A percentile compares a stretch with the other conserved stretches of the same genome.
Evolutionary conservation across 2,113 vertebrate species (phyloP).

Genomic region (Halcyon malimbica): DNA sequence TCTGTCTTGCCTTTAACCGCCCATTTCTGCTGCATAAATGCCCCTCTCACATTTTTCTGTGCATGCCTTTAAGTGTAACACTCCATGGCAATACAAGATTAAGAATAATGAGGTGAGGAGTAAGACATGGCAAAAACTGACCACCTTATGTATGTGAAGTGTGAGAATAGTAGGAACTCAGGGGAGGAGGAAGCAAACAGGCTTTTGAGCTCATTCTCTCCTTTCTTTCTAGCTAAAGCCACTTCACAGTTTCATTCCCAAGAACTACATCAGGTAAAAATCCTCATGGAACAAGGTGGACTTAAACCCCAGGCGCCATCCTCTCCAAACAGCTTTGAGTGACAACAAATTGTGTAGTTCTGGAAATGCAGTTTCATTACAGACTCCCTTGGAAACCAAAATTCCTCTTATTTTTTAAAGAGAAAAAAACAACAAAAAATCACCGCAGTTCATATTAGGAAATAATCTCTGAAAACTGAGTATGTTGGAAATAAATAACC

Average conservation of each 20-base stretch:
- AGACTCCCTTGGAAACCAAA: not conserved
- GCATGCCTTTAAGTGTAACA: not conserved
- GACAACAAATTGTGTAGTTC: not conserved
- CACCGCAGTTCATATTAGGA: not conserved
- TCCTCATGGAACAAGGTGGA: not conserved
- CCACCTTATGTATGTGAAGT: not conserved
- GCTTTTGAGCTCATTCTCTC: not conserved
- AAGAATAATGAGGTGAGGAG: not conserved
- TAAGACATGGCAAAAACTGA: not conserved
- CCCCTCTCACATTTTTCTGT: not conserved
- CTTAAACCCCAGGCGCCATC: not conserved
- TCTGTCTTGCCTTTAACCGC: not conserved
- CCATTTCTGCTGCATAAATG: not conserved
- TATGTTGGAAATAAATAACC: conserved; percentile 11
- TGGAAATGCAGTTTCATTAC: not conserved
- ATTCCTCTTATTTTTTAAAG: not conserved
- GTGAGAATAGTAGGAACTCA: not conserved
- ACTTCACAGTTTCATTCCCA: not conserved
- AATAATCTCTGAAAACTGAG: not conserved
- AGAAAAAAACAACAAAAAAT: not conserved
- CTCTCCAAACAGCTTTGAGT: not conserved
- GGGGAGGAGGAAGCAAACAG: not conserved
- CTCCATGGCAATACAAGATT: not conserved
- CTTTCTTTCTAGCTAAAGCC: not conserved
- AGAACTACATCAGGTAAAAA: not conserved